Conservation (phyloP, 35 echinoderm and acorn worm genomes). For the Eucidaris tribuloides region DNA sequence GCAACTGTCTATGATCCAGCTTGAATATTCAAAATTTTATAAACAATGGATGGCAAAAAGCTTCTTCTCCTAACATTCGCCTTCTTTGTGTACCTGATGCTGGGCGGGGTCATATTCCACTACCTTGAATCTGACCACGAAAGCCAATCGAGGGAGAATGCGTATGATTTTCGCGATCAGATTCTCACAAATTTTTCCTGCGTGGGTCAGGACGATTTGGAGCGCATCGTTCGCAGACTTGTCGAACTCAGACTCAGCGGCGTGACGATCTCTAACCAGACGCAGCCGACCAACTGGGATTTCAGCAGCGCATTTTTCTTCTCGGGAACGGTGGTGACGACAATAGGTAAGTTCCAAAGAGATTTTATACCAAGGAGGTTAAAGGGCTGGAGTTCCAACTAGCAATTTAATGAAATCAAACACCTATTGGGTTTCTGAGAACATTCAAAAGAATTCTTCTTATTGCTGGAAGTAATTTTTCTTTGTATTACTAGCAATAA, state of each 20-base stretch:
- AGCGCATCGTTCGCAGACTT: constrained; percentile 1
- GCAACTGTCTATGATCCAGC: too few species aligned
- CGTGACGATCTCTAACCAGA: constrained; percentile 23
- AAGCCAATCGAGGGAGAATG: neutral
- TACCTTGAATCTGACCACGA: constrained; percentile 55
- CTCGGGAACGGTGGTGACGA: constrained; percentile 90
- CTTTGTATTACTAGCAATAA: too few species aligned
- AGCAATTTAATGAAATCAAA: too few species aligned
- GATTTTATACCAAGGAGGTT: neutral
- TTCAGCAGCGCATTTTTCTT: constrained; percentile 92
- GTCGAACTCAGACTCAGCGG: neutral
- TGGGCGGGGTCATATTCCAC: constrained; percentile 68
- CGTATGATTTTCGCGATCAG: neutral
- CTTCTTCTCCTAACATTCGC: constrained; percentile 50
- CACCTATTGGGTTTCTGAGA: too few species aligned
- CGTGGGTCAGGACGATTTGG: neutral
- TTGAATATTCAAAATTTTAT: too few species aligned
- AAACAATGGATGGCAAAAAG: constrained; percentile 76
- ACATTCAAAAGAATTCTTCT: too few species aligned
- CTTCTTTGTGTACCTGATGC: constrained; percentile 76
- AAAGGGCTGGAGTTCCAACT: too few species aligned
- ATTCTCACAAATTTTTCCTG: constrained; percentile 30
- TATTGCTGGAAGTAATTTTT: too few species aligned
- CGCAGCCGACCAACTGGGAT: constrained; percentile 76
- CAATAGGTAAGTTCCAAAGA: constrained; percentile 65